These are phyloP conservation scores for Labeo rohita DNA, from an alignment of 2,113 vertebrate species.

Conservation along the genomic window DNA sequence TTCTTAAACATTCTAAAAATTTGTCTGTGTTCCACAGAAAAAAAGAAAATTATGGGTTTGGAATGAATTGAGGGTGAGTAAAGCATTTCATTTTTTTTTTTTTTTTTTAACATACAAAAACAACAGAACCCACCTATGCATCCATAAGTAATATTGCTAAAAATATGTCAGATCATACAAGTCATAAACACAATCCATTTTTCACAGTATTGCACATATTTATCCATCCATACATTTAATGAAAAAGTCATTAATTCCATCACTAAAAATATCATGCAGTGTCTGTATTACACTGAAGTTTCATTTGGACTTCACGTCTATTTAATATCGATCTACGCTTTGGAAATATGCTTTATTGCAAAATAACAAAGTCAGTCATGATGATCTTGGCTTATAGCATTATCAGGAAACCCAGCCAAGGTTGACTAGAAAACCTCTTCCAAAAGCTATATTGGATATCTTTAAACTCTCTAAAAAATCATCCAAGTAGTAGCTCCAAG, in stretches of 20 bases:
- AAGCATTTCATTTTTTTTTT: too few relatives aligned
- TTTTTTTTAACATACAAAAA: too few relatives aligned
- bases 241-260: not conserved
- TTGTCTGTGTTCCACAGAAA: not conserved
- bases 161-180: not conserved
- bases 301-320: not conserved
- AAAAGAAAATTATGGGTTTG: not conserved
- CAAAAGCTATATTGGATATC: not conserved
- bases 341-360: not conserved
- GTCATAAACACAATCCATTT: not conserved
- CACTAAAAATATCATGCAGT: too few relatives aligned
- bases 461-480: not conserved
- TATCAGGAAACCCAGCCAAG: not conserved
- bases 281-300: not conserved
- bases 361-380: not conserved
- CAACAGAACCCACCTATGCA: too few relatives aligned
- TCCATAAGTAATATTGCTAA: not conserved
- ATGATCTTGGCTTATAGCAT: not conserved
- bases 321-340: not conserved
- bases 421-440: not conserved
- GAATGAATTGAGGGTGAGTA: not conserved
- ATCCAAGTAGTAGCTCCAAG: not conserved
- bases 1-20: not conserved
- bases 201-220: not conserved
- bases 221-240: not conserved